These are phyloP conservation scores for Criorhina ranunculi DNA, from an alignment of 2,888 invertebrate genomes.

Conservation along the genomic window DNA sequence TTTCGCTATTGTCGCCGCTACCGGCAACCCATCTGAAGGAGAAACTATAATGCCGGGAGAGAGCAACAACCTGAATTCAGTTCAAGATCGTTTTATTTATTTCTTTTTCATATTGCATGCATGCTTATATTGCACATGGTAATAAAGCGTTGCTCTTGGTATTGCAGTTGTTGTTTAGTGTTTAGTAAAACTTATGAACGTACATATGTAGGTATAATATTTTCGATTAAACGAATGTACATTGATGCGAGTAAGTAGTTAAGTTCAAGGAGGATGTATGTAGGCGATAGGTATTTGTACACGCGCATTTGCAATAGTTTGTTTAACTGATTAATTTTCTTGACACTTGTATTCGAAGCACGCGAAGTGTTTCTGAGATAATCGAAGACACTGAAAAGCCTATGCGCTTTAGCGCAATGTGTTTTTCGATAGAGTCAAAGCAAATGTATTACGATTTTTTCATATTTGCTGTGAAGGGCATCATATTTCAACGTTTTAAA, in stretches of 20 bases:
- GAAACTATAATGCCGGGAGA: conserved; percentile 38
- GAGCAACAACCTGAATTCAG: conserved; percentile 84
- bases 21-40: background rate
- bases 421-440: too few species aligned
- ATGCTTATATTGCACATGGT: conserved; percentile 21
- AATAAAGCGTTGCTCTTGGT: background rate
- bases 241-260: background rate
- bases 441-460: too few species aligned
- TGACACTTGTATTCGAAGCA: background rate
- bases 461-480: too few species aligned
- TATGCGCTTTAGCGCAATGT: too few species aligned
- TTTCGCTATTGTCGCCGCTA: conserved; percentile 2
- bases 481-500: too few species aligned
- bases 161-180: background rate
- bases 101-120: conserved; percentile 24
- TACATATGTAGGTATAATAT: too few species aligned
- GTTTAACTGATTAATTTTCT: too few species aligned
- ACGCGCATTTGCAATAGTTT: background rate
- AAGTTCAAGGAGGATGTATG: conserved; percentile 6
- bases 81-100: conserved; percentile 82
- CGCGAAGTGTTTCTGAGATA: background rate
- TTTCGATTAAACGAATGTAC: background rate
- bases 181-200: conserved; percentile 1
- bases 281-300: background rate
- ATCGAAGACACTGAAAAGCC: too few species aligned